Conservation (phyloP, 2,797 vertebrate species). For the Xyrichtys novacula region DNA sequence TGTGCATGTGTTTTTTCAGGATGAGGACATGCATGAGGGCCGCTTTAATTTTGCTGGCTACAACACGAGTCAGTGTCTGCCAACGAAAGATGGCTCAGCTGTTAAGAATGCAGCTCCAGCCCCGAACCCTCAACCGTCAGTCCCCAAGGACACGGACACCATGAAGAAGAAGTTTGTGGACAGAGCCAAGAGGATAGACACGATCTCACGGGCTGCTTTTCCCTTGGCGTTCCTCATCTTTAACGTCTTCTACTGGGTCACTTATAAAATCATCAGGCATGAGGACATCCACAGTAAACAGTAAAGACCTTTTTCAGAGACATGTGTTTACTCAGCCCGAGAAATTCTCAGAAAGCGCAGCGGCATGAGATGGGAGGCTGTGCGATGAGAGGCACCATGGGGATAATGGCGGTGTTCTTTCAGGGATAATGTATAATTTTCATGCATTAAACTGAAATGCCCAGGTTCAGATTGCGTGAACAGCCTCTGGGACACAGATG, state of each 20-base stretch:
- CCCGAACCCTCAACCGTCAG: slow-evolving; percentile 80
- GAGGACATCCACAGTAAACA: slow-evolving; percentile 93
- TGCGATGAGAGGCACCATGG: slow-evolving; percentile 36
- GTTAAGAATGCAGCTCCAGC: slow-evolving; percentile 87
- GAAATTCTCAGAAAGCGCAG: slow-evolving; percentile 57
- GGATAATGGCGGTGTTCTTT: slow-evolving; percentile 63
- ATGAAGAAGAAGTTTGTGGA: slow-evolving; percentile 98
- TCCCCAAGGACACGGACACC: slow-evolving; percentile 90
- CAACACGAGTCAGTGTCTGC: slow-evolving; percentile 92
- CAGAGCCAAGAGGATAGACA: slow-evolving; percentile 98
- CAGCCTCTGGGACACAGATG: slow-evolving; percentile 54
- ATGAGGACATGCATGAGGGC: slow-evolving; percentile 92
- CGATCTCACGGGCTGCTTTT: slow-evolving; percentile 96
- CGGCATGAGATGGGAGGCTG: slow-evolving; percentile 27
- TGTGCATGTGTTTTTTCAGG: slow-evolving; percentile 79
- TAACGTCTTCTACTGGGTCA: slow-evolving; percentile 99
- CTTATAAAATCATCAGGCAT: slow-evolving; percentile 98
- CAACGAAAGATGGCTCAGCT: slow-evolving; percentile 90
- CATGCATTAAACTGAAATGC: slow-evolving; percentile 51
- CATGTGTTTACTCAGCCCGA: slow-evolving; percentile 60
- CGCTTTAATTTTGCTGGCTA: slow-evolving; percentile 96
- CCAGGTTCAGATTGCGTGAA: slow-evolving; percentile 65
- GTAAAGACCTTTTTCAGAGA: slow-evolving; percentile 72
- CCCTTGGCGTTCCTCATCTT: slow-evolving; percentile 98
- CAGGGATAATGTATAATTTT: slow-evolving; percentile 75